These are phyloP conservation scores for Rhynchomys soricoides DNA, from an alignment of 2,113 vertebrate genomes.

Conservation along the genomic window DNA sequence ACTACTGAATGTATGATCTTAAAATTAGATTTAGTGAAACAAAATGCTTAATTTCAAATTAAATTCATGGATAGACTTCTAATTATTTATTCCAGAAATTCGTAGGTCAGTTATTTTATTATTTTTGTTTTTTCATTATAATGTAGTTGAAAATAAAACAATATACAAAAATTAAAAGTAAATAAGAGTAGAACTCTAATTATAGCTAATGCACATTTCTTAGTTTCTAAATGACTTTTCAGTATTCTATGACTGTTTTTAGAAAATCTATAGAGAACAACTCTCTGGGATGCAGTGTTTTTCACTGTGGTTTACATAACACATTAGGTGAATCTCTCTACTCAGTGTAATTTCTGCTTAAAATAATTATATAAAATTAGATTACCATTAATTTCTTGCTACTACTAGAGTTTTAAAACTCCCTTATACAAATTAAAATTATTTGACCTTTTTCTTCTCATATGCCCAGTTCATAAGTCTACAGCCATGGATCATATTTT, in stretches of 20 bases:
- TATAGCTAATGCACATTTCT: neutral
- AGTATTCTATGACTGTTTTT: neutral
- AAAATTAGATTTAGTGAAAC: constrained; percentile 9
- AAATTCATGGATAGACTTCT: neutral
- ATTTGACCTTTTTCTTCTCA: neutral
- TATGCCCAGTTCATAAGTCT: neutral
- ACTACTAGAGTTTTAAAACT: neutral
- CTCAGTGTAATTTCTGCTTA: neutral
- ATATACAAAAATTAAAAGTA: neutral
- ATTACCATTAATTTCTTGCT: neutral
- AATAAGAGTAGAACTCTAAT: neutral
- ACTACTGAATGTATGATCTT: neutral
- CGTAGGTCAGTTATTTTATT: neutral
- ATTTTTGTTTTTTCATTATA: constrained; percentile 14
- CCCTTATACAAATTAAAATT: neutral
- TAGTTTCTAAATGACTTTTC: neutral
- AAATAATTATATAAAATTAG: neutral
- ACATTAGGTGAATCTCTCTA: neutral
- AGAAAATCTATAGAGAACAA: neutral
- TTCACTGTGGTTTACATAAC: neutral
- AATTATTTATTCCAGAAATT: neutral
- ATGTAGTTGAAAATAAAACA: neutral
- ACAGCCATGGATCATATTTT: neutral
- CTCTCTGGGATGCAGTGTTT: neutral
- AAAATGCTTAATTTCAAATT: neutral